A percentile compares a stretch with the other conserved stretches of the same genome.
phyloP scores from a whole-genome alignment of 2,797 vertebrate species.

The Bovichtus diacanthus region DNA sequence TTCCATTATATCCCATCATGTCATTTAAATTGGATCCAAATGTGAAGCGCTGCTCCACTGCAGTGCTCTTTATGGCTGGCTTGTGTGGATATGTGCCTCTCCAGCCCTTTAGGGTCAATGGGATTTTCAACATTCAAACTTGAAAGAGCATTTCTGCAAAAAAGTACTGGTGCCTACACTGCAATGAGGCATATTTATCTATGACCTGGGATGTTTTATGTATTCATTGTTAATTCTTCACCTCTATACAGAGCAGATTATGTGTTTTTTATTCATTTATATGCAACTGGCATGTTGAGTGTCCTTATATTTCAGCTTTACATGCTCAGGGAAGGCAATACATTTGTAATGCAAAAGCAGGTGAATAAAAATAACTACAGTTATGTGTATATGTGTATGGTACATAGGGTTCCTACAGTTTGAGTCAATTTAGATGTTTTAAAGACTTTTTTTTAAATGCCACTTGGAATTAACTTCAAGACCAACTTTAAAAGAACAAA shows the following conservation, averaged over 20 bases:
- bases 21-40: conserved; percentile 55
- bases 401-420: no score
- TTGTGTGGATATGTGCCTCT: background rate
- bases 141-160: background rate
- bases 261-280: background rate
- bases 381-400: background rate
- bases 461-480: no score
- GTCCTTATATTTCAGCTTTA: background rate
- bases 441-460: no score
- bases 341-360: background rate
- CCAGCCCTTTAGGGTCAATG: conserved; percentile 7
- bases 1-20: conserved; percentile 63
- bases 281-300: background rate
- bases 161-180: background rate
- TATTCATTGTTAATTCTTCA: background rate
- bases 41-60: conserved; percentile 24
- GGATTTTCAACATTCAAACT: conserved; percentile 13
- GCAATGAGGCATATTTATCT: background rate
- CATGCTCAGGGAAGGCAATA: background rate
- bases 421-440: no score
- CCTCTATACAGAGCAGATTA: background rate
- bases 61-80: conserved; percentile 19
- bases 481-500: no score
- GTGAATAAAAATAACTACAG: background rate
- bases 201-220: background rate